A percentile compares a stretch with the other conserved stretches of the same genome.
These are phyloP conservation scores for Mythimna lalbum DNA, from an alignment of 2,888 invertebrate species.

Conservation along the genomic window DNA sequence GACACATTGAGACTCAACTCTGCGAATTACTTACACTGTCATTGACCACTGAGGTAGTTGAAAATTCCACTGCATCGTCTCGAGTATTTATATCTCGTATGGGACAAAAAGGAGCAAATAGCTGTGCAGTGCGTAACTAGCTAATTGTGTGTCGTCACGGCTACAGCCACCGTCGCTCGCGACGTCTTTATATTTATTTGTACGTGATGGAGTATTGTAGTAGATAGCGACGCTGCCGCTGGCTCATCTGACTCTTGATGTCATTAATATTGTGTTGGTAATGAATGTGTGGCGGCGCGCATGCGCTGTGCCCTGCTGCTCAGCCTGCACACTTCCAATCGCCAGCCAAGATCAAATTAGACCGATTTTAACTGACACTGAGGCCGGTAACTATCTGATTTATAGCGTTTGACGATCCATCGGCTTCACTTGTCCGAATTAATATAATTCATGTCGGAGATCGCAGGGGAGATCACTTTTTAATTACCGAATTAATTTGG, in stretches of 20 bases:
- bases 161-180: constrained; percentile 45
- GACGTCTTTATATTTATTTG: constrained; percentile 55
- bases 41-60: constrained; percentile 30
- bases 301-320: constrained; percentile 67
- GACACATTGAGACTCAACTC: constrained; percentile 15
- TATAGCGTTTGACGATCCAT: constrained; percentile 66
- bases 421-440: constrained; percentile 35
- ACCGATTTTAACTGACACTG: constrained; percentile 77
- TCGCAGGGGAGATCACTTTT: constrained; percentile 45
- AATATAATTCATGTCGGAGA: constrained; percentile 41
- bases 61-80: constrained; percentile 55
- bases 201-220: constrained; percentile 41
- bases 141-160: constrained; percentile 68
- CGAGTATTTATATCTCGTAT: constrained; percentile 66
- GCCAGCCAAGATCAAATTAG: constrained; percentile 85
- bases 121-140: constrained; percentile 68
- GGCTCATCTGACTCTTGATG: constrained; percentile 44
- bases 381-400: constrained; percentile 69
- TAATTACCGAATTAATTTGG: constrained; percentile 45
- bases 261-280: constrained; percentile 62
- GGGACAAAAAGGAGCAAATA: constrained; percentile 65
- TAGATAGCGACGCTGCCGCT: constrained; percentile 36
- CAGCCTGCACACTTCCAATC: constrained; percentile 58
- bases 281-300: constrained; percentile 66
- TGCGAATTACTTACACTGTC: constrained; percentile 29